Evolutionary conservation across 1,140 invertebrate genomes (phyloP), one percentile per base, ranked within the genome.

Genomic region (Drosophila busckii): DNA sequence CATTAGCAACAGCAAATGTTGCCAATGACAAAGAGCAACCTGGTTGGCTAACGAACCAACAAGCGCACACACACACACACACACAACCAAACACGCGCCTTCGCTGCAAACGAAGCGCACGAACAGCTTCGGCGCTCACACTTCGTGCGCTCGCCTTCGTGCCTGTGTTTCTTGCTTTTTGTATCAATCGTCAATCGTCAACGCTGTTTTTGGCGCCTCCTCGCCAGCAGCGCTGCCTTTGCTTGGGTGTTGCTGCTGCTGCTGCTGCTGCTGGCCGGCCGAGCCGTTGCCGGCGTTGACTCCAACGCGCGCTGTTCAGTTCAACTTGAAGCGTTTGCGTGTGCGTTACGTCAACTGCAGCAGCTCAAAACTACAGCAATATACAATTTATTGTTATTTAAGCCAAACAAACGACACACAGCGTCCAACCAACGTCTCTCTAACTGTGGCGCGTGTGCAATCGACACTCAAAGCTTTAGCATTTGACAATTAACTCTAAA

Each of bases 291-390:
- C 48, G 61, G 31, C 23, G 38, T 44, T 64, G 38, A 10, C 28
- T 54, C 55, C 54, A 42, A 7, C 52, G 60, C 41, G 28, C 65
- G 19, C 22, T 53, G 54, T 25, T 78, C 69, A 80, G 73, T 80
- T 80, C 68, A 64, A 73, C 56, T 67, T 65, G 59, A 80, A 69
- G 69, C 73, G 73, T 80, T 82, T 82, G 64, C 73, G 75, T 80
- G 73, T 82, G 73, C 73, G 73, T 65, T 80, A 61, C 73, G 75
- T 78, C 68, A 42, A 50, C 65, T 59, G 56, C 26, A 44, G 38
- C 35, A 42, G 25, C 9, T n/a, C n/a, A n/a, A n/a, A 13, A 10
- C 28, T 5, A 13, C 49, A 41, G 20, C n/a, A 15, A 42, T 41
- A 20, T 20, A 8, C 34, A 19, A 50, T 32, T 26, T 19, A n/a